These are phyloP conservation scores for Coregonus sp. DNA, from an alignment of 2,797 vertebrate genomes.

Conservation along the genomic window DNA sequence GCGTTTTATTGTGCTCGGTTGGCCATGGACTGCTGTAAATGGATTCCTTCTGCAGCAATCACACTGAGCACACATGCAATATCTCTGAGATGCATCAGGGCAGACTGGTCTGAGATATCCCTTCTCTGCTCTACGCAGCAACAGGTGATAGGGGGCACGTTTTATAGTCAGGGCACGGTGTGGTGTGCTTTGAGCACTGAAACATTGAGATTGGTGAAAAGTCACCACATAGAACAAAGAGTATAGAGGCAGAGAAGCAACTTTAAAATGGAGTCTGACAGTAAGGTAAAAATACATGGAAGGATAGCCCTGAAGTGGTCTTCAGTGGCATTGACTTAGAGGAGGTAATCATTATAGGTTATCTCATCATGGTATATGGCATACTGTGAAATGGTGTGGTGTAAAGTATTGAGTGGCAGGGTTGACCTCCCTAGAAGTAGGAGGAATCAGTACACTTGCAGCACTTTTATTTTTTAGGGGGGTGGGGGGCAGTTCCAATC, in stretches of 20 bases:
- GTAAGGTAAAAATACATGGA: not conserved
- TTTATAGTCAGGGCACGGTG: not conserved
- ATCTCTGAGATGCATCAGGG: conserved; percentile 6
- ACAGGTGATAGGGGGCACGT: not conserved
- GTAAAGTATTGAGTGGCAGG: not conserved
- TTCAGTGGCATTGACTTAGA: not conserved
- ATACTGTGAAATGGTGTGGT: not conserved
- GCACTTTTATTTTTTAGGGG: too few relatives aligned
- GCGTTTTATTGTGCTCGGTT: conserved; percentile 17
- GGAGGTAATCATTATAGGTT: not conserved
- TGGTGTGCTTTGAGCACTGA: conserved; percentile 1
- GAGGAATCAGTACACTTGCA: too few relatives aligned
- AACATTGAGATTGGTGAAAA: not conserved
- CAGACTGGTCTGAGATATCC: not conserved
- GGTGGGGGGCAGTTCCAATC: too few relatives aligned
- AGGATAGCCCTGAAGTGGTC: not conserved
- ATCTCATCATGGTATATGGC: not conserved
- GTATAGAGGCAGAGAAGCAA: not conserved
- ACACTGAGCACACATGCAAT: conserved; percentile 11
- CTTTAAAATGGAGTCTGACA: not conserved
- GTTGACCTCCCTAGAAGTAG: not conserved
- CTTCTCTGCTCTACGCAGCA: not conserved
- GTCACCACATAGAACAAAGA: not conserved
- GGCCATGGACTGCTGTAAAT: not conserved
- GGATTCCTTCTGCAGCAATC: conserved; percentile 32